Evolutionary conservation across 2,888 invertebrate species (phyloP), one percentile per base, ranked within the genome.

Genomic region (Mythimna albipuncta): DNA sequence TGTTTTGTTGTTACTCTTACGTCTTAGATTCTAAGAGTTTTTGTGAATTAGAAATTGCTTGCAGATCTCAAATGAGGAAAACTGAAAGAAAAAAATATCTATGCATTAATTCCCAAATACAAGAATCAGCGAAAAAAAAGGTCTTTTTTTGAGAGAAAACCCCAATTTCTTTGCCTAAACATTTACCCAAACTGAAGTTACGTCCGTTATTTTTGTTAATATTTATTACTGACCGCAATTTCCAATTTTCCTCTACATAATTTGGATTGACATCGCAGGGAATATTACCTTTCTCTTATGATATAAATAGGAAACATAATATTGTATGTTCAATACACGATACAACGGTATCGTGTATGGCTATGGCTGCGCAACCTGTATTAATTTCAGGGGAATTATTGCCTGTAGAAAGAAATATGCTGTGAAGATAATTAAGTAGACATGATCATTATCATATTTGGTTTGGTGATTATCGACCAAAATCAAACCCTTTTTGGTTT

Each of bases 211-310:
- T 66, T 38, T 62, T 64, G 55, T 64, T 69, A 75, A 59, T 59
- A 69, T 62, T 62, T 16, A 54, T 35, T 55, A 66, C 38, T 77
- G 61, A 55, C 32, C 57, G n/a, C 59, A 32, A 38, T 65, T 47
- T 65, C 52, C 79, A 79, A 75, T 79, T 75, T 79, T 65, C 54
- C 41, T 71, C 16, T n/a, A 19, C 54, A 35, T 75, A 68, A 71
- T 71, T 75, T 67, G 35, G 44, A 78, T 69, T 61, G 79, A 61
- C 64, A 68, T 68, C 13, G 13, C 21, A n/a, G 47, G 4, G 50
- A 66, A 47, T 47, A 47, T 47, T 47, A 78, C 67, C 50, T 71
- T 75, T 54, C 52, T 50, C 10, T 21, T 11, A 55, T 50, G 10
- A 58, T 58, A 75, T 21, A 54, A 62, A 68, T 75, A 62, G 38